Conservation (phyloP, 2,797 vertebrate genomes). For the Onychomys torridus region DNA sequence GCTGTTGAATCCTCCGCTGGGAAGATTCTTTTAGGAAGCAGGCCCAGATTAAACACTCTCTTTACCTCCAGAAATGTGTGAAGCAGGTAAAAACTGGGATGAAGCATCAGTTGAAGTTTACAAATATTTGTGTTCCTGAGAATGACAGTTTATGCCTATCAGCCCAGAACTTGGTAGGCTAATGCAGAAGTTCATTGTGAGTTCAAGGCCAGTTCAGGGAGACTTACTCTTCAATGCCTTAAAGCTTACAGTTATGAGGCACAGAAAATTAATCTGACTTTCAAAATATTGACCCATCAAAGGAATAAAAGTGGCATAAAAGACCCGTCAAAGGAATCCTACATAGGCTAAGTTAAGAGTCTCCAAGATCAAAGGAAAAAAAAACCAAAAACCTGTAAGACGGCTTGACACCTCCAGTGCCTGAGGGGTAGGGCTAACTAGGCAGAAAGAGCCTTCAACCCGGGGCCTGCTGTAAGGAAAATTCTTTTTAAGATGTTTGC, state of each 20-base stretch:
- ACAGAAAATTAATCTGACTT: neutral
- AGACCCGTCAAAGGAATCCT: neutral
- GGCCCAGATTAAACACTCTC: neutral
- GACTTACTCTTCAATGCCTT: neutral
- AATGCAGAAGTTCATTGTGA: neutral
- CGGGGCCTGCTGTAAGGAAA: neutral
- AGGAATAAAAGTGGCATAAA: neutral
- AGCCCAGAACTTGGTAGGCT: neutral
- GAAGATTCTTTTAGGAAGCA: neutral
- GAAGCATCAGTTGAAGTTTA: neutral
- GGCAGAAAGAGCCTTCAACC: neutral
- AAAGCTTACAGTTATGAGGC: neutral
- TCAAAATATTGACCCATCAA: neutral
- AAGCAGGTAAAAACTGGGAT: neutral
- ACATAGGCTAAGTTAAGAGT: neutral
- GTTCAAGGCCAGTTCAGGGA: neutral
- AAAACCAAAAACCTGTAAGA: neutral
- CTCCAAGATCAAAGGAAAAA: neutral
- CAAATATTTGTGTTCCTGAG: neutral
- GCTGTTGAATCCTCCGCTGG: neutral
- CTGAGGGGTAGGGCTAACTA: rapidly evolving
- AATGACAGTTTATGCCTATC: neutral
- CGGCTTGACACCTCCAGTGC: neutral
- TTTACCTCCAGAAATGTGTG: neutral
- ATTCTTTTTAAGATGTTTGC: neutral